A percentile compares a stretch with the other conserved stretches of the same genome.
Conservation (phyloP, 53 echinoderm and acorn worm species). For the Mesocentrotus franciscanus region DNA sequence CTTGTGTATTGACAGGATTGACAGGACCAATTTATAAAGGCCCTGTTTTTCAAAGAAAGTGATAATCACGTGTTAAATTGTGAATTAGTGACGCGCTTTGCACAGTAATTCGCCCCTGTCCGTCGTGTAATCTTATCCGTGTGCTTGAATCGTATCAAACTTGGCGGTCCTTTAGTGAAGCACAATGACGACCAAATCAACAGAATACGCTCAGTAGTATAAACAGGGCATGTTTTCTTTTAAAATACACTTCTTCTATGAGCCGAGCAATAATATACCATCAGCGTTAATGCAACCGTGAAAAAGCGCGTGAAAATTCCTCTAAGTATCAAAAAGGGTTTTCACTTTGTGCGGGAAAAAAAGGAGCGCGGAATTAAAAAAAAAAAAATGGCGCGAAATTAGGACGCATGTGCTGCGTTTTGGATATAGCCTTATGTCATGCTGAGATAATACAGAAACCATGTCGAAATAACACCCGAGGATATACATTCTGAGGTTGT, state of each 20-base stretch:
- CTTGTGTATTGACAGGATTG: too few relatives aligned
- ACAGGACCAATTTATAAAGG: neutral
- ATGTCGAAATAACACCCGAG: slow-evolving; percentile 42
- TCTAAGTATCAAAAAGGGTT: neutral
- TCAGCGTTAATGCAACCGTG: neutral
- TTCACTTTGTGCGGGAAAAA: neutral
- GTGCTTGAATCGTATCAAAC: neutral
- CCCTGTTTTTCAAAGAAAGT: neutral
- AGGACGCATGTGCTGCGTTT: neutral
- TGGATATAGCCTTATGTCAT: neutral
- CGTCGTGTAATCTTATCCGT: neutral
- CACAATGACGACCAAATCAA: neutral
- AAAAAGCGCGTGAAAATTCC: neutral
- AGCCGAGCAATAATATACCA: neutral
- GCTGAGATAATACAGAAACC: slow-evolving; percentile 5
- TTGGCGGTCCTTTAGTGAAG: neutral
- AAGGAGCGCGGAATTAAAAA: too few relatives aligned
- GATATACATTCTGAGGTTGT: slow-evolving; percentile 7
- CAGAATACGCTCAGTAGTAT: neutral
- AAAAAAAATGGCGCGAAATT: neutral
- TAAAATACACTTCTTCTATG: neutral
- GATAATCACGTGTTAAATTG: neutral
- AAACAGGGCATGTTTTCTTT: slow-evolving; percentile 9
- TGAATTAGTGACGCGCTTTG: neutral
- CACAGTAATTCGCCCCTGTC: neutral